Base-by-base conservation (phyloP, 2,797 vertebrate genomes). In the Myotis myotis region DNA sequence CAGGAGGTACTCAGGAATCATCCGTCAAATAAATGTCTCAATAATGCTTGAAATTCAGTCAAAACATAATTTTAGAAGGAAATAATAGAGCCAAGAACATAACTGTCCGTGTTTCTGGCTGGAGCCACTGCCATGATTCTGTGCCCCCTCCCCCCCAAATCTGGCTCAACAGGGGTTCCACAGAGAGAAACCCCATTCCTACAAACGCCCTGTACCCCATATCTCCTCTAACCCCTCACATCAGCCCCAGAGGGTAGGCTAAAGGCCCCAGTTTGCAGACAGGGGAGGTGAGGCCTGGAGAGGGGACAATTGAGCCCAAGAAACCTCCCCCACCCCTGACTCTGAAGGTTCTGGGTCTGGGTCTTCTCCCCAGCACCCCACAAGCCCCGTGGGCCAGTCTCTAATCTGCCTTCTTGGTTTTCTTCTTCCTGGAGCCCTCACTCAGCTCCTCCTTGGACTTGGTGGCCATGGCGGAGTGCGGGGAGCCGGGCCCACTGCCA, bases 351-450 rank as follows among this genome's bases (percentile, higher is more conserved):
- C 83, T 33, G n/a, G 3, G n/a, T 78, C 83, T 33, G n/a, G 3
- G n/a, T 75, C 66, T n/a, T 92, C 60, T 83, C 53, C 64, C 38
- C 2, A 6, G 41, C 9, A 23, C 17, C 74, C 78, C 10, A 0
- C 12, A 81, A 89, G 47, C 30, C 49, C 68, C n/a, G 68, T 13
- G 47, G 62, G 20, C 60, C 13, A 5, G 62, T 36, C 38, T 6
- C 98, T 99, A 99, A 97, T 99, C 99, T 0, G 99, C 99, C 97
- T 99, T 99, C 98, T 99, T 99, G 66, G 98, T 98, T 98, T 99
- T 99, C 97, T 99, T 98, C 97, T 99, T 99, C 96, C 99, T 99
- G 30, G 98, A 98, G 71, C 99, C 99, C 97, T 99, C 99, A 0
- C 99, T 99, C 96, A 99, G 98, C 96, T 99, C 99, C 97, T 99